Conservation (phyloP, 2,797 vertebrate genomes). For the Chaetodon trifasciatus region DNA sequence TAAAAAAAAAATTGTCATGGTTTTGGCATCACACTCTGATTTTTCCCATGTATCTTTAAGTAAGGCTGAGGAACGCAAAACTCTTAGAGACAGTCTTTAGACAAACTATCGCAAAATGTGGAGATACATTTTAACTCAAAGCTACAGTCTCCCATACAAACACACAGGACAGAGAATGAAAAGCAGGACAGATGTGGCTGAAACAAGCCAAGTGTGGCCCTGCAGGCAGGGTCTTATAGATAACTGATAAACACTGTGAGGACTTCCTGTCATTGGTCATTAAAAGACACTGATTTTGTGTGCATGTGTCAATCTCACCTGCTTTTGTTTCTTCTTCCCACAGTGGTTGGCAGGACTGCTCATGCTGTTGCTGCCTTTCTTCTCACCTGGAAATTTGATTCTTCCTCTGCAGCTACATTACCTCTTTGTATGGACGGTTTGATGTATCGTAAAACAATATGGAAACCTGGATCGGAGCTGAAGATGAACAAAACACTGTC, state of each 20-base stretch:
- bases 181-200: not conserved
- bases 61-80: no score
- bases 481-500: not conserved
- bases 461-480: not conserved
- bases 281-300: not conserved
- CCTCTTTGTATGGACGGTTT: not conserved
- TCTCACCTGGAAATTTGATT: not conserved
- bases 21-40: no score
- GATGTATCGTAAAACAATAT: not conserved
- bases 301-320: conserved; percentile 14
- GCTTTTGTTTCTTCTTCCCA: not conserved
- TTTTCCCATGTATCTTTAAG: no score
- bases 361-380: not conserved
- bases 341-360: not conserved
- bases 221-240: not conserved
- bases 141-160: not conserved
- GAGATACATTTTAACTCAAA: not conserved
- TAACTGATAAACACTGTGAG: not conserved
- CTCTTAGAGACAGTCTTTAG: no score
- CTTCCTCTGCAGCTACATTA: not conserved
- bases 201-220: not conserved
- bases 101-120: not conserved
- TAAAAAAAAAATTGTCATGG: no score
- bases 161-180: not conserved
- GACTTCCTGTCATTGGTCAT: not conserved